Conservation (phyloP, 1,140 invertebrate genomes). For the Chrysomallon squamiferum region DNA sequence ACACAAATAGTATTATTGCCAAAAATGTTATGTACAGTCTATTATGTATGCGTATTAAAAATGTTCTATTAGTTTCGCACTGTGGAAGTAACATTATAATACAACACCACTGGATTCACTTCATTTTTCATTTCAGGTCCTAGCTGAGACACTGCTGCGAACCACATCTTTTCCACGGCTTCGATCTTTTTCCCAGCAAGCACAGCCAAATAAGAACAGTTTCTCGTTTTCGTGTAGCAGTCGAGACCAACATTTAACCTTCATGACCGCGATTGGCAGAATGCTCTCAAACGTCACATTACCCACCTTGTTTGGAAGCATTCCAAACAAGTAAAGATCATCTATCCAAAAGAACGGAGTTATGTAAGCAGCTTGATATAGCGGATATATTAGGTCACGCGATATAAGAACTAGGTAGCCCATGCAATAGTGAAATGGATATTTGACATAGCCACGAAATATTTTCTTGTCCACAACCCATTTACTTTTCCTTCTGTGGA, state of each 20-base stretch:
- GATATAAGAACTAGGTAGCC: constrained; percentile 33
- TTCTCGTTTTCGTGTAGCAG: too few relatives aligned
- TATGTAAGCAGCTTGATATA: constrained; percentile 52
- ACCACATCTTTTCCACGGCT: constrained; percentile 4
- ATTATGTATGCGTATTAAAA: too few relatives aligned
- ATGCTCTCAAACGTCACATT: constrained; percentile 5
- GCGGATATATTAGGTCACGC: constrained; percentile 26
- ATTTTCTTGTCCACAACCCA: constrained; percentile 33
- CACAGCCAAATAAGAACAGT: background rate
- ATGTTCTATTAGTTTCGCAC: too few relatives aligned
- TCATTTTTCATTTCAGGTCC: background rate
- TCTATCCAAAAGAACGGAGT: constrained; percentile 67
- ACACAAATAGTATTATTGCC: too few relatives aligned
- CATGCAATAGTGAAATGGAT: constrained; percentile 39
- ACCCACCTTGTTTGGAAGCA: constrained; percentile 42
- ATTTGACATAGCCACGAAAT: constrained; percentile 25
- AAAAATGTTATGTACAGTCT: too few relatives aligned
- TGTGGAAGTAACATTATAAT: too few relatives aligned
- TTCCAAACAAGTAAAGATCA: constrained; percentile 67
- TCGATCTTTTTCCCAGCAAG: background rate
- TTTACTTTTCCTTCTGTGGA: constrained; percentile 23
- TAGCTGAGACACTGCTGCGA: background rate
- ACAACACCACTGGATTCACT: too few relatives aligned
- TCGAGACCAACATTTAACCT: too few relatives aligned
- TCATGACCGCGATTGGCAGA: too few relatives aligned